Evolutionary conservation across 2,113 vertebrate species (phyloP).

Genomic region (Anolis carolinensis): DNA sequence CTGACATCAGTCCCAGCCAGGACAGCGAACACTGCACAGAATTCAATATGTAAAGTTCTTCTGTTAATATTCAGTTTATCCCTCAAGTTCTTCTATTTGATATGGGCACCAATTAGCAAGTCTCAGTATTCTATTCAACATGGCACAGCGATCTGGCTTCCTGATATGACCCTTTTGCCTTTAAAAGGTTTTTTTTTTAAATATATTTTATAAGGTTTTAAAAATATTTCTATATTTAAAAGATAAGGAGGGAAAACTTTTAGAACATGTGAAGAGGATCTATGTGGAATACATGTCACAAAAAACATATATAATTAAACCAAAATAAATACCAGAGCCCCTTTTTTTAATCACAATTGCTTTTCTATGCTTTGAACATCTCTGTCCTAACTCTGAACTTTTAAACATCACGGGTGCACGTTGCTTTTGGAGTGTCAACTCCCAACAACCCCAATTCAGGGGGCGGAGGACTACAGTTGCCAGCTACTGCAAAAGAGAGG

Average conservation of each 20-base stretch:
- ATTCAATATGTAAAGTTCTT: conserved; percentile 63
- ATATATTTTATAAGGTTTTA: too few species aligned
- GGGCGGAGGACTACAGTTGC: too few species aligned
- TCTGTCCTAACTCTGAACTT: neutral
- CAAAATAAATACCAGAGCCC: neutral
- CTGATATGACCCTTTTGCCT: neutral
- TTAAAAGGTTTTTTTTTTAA: neutral
- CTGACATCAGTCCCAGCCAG: conserved; percentile 30
- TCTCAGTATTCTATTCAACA: neutral
- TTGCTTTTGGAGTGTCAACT: too few species aligned
- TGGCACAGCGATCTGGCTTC: neutral
- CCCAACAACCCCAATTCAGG: neutral
- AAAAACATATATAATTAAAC: neutral
- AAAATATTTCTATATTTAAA: neutral
- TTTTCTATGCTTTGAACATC: neutral
- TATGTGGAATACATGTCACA: neutral
- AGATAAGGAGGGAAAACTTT: neutral
- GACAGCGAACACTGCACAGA: conserved; percentile 42
- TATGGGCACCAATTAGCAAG: conserved; percentile 36
- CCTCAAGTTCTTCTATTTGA: conserved; percentile 40
- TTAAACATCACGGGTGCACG: neutral
- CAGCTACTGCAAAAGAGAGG: neutral
- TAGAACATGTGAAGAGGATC: neutral
- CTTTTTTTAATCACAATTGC: neutral
- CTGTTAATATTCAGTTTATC: conserved; percentile 44